phyloP scores from a whole-genome alignment of 2,113 vertebrate species.

The Rhinoptilus africanus region DNA sequence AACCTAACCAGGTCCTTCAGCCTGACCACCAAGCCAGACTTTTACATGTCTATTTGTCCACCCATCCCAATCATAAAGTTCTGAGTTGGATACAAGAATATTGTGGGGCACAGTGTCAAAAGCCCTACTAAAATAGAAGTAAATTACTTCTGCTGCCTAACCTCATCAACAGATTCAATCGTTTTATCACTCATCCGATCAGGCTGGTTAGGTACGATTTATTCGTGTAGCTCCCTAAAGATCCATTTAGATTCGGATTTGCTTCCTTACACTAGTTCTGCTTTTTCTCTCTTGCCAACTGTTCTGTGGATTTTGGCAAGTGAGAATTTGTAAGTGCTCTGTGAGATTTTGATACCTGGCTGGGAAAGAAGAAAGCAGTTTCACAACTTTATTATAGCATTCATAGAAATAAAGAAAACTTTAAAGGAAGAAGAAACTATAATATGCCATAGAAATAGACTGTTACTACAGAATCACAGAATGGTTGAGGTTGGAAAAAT shows the following conservation, averaged over 20 bases:
- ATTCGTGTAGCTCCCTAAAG: background rate
- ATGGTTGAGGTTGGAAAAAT: background rate
- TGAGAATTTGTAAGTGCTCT: background rate
- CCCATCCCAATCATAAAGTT: background rate
- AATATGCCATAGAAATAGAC: background rate
- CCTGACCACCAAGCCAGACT: background rate
- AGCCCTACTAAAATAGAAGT: background rate
- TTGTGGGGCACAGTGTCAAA: background rate
- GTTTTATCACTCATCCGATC: background rate
- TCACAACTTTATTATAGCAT: background rate
- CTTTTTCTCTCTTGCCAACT: background rate
- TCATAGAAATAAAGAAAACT: background rate
- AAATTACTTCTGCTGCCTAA: background rate
- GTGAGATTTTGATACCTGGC: background rate
- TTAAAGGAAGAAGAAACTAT: background rate
- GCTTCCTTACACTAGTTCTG: background rate
- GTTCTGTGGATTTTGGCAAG: background rate
- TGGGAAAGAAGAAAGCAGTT: background rate
- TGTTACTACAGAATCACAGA: background rate
- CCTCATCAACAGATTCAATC: background rate
- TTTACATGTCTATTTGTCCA: background rate
- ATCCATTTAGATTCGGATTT: background rate
- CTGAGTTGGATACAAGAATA: background rate
- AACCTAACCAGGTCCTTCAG: background rate
- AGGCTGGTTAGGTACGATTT: background rate